Conservation (phyloP, 2,797 vertebrate species). For the Varecia variegata region DNA sequence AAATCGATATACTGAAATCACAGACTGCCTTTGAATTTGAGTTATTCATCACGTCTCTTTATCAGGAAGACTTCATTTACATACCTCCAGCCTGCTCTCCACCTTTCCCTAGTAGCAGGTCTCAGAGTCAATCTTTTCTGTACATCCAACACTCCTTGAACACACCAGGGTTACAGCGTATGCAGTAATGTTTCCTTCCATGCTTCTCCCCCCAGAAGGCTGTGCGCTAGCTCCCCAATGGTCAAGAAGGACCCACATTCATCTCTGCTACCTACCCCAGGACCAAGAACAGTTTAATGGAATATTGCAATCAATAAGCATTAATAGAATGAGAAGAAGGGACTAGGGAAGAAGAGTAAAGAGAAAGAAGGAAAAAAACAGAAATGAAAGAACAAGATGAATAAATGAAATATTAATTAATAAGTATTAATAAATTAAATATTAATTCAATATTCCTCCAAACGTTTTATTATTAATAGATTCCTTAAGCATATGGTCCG, state of each 20-base stretch:
- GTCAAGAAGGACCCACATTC: neutral
- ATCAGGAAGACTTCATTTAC: neutral
- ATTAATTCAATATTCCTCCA: neutral
- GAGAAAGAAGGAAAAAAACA: neutral
- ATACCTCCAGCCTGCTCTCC: neutral
- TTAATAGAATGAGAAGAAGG: neutral
- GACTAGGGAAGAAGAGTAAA: neutral
- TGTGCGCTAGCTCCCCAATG: neutral
- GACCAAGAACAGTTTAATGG: neutral
- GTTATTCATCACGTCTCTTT: rapidly evolving
- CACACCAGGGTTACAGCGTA: rapidly evolving
- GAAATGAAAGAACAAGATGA: neutral
- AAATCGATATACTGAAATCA: neutral
- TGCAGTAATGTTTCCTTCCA: neutral
- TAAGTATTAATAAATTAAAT: neutral
- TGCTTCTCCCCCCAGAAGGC: neutral
- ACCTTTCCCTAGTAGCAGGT: neutral
- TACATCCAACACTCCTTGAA: rapidly evolving
- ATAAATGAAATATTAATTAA: neutral
- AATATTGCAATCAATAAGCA: neutral
- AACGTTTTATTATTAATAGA: neutral
- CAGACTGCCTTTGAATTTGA: neutral
- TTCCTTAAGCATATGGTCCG: neutral
- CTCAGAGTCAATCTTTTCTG: neutral
- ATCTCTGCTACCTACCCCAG: neutral